Conservation (phyloP, 2,888 invertebrate species). For the Chirona hameri region DNA sequence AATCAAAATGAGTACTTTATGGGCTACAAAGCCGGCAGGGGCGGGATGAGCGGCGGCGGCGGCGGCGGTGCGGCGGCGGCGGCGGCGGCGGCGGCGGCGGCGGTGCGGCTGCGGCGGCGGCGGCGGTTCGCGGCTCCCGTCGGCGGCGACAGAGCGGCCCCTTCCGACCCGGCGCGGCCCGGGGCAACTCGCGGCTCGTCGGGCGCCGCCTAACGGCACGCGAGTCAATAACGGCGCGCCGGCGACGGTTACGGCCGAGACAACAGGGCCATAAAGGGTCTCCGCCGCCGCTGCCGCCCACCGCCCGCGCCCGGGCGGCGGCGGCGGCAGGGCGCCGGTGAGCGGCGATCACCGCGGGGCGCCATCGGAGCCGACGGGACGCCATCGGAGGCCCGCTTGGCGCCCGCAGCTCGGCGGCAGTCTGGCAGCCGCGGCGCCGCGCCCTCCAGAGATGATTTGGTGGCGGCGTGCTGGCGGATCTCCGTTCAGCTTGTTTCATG, state of each 20-base stretch:
- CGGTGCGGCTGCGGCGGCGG: background rate
- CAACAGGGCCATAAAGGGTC: slow-evolving; percentile 26
- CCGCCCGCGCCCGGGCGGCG: background rate
- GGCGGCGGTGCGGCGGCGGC: background rate
- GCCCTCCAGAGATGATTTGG: background rate
- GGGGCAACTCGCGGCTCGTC: background rate
- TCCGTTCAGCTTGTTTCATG: slow-evolving; percentile 8
- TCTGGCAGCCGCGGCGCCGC: background rate
- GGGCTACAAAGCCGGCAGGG: slow-evolving; percentile 3
- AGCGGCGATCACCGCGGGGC: background rate
- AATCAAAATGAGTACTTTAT: slow-evolving; percentile 28
- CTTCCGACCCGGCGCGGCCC: background rate
- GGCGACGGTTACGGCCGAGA: background rate
- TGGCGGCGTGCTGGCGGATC: background rate
- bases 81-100: background rate
- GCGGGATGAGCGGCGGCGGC: slow-evolving; percentile 8
- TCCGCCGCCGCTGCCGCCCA: background rate
- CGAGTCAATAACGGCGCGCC: background rate
- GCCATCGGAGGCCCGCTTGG: background rate
- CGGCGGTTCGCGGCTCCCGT: background rate
- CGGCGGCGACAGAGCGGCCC: background rate
- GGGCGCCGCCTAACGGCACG: slow-evolving; percentile 13
- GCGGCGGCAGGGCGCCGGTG: background rate
- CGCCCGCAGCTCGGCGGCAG: background rate
- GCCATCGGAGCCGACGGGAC: background rate